Percentiles rank a stretch among this genome's conserved stretches.
phyloP scores from a whole-genome alignment of 2,888 invertebrate genomes.

The Melinaea menophilus region DNA sequence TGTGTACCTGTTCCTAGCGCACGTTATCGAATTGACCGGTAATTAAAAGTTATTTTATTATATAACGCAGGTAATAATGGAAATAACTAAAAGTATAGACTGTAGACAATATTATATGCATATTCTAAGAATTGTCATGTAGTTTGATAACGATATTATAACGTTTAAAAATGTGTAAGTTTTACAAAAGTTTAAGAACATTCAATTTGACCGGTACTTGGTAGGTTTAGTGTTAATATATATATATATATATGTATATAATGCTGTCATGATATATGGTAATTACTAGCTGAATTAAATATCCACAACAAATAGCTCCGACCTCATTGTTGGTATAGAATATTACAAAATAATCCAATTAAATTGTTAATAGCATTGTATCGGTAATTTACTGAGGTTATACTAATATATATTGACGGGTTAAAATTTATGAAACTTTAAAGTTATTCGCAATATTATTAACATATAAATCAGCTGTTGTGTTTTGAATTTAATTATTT shows the following conservation, averaged over 20 bases:
- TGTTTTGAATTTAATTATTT: too few relatives aligned
- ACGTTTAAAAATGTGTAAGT: too few relatives aligned
- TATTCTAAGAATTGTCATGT: too few relatives aligned
- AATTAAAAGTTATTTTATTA: neutral
- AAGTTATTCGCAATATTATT: neutral
- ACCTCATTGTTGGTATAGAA: neutral
- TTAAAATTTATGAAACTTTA: constrained; percentile 5
- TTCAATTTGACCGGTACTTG: too few relatives aligned
- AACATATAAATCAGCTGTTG: too few relatives aligned
- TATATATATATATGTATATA: neutral
- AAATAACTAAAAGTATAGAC: too few relatives aligned
- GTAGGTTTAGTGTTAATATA: too few relatives aligned
- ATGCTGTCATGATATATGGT: neutral
- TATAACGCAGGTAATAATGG: neutral
- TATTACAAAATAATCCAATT: neutral
- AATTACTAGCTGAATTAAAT: neutral
- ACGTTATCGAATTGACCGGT: too few relatives aligned
- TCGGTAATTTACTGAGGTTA: neutral
- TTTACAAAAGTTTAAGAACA: too few relatives aligned
- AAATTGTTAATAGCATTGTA: constrained; percentile 4
- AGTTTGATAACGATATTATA: too few relatives aligned
- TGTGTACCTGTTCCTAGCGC: too few relatives aligned
- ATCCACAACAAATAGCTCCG: neutral
- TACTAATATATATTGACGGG: neutral
- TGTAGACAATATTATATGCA: too few relatives aligned